Evolutionary conservation across 2,113 vertebrate genomes (phyloP).

Genomic region (Synodontis membranacea): DNA sequence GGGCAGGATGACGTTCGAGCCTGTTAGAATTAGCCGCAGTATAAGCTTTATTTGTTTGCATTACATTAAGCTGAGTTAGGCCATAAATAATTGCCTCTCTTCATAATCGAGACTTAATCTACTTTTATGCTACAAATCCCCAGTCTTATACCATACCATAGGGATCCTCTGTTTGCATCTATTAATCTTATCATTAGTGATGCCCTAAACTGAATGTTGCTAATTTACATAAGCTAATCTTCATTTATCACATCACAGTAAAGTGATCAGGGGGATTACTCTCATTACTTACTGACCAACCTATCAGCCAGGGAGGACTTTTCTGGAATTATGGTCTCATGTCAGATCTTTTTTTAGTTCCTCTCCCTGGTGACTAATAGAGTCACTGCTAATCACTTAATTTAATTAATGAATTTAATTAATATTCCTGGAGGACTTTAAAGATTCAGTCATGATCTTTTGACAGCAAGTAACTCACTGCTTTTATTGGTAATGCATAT

Average conservation of each 20-base stretch:
- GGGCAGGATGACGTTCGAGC: conserved; percentile 51
- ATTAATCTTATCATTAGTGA: conserved; percentile 68
- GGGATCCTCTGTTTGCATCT: conserved; percentile 61
- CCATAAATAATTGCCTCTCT: conserved; percentile 63
- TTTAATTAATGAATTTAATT: background rate
- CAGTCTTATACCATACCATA: conserved; percentile 54
- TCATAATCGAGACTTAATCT: conserved; percentile 64
- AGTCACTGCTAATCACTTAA: conserved; percentile 35
- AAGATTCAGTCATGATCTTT: background rate
- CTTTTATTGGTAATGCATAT: background rate
- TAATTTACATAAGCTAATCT: conserved; percentile 64
- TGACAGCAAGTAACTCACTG: background rate
- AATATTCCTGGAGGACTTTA: background rate
- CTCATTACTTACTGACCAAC: conserved; percentile 42
- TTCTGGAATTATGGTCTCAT: conserved; percentile 27
- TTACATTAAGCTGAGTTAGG: conserved; percentile 59
- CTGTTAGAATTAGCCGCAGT: conserved; percentile 55
- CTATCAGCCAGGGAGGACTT: conserved; percentile 11
- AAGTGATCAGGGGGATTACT: conserved; percentile 43
- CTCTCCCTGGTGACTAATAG: conserved; percentile 27
- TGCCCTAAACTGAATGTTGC: conserved; percentile 51
- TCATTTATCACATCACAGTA: conserved; percentile 20
- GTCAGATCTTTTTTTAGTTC: conserved; percentile 24
- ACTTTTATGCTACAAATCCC: conserved; percentile 61
- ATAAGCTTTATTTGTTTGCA: conserved; percentile 58